These are phyloP conservation scores for Euleptes europaea DNA, from an alignment of 2,113 vertebrate species.

Conservation along the genomic window DNA sequence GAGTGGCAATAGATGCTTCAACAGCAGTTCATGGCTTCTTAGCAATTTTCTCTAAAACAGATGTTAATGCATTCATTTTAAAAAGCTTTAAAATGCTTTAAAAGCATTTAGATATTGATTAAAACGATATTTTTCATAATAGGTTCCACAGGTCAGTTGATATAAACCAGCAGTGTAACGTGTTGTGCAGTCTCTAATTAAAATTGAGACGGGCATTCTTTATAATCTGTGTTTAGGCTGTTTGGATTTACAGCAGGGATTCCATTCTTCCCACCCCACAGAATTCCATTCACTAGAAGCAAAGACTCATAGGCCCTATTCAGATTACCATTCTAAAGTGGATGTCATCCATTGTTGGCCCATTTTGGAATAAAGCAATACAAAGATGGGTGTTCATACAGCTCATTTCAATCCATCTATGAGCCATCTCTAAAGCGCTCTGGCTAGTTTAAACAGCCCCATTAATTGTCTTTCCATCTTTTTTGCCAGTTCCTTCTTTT, in stretches of 20 bases:
- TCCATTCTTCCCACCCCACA: neutral
- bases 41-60: neutral
- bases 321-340: no score
- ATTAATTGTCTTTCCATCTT: no score
- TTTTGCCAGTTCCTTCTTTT: no score
- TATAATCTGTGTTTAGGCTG: neutral
- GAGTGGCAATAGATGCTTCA: neutral
- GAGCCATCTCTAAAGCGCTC: no score
- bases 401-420: no score
- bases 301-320: no score
- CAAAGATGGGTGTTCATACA: no score
- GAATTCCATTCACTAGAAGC: neutral
- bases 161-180: neutral
- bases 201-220: neutral
- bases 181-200: neutral
- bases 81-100: neutral
- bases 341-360: no score
- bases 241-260: constrained; percentile 1
- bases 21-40: neutral
- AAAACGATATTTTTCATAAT: constrained; percentile 1
- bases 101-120: constrained; percentile 9
- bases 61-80: neutral
- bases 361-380: no score
- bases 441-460: no score
- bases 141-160: neutral